These are phyloP conservation scores for Ichneumon xanthorius DNA, from an alignment of 2,888 invertebrate species.

Conservation along the genomic window DNA sequence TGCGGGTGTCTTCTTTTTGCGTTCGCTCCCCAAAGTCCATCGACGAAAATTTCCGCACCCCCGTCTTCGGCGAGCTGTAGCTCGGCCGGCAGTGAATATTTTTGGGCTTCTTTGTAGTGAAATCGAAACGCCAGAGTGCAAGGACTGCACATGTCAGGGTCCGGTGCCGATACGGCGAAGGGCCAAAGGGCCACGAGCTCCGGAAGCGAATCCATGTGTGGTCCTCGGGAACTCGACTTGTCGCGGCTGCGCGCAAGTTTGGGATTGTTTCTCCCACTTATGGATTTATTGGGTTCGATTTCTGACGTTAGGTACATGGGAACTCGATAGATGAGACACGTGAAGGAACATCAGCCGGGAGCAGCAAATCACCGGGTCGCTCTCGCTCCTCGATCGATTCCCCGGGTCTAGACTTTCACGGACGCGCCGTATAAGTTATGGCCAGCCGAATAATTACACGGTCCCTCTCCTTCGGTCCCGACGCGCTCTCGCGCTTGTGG, in stretches of 20 bases:
- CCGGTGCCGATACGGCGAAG: too few relatives aligned
- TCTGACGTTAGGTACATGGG: slow-evolving; percentile 21
- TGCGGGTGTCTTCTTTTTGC: slow-evolving; percentile 24
- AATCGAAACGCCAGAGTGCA: too few relatives aligned
- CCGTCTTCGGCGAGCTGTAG: slow-evolving; percentile 12
- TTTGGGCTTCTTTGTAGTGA: not conserved
- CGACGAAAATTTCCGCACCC: too few relatives aligned
- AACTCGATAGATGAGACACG: slow-evolving; percentile 30
- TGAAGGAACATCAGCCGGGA: slow-evolving; percentile 54
- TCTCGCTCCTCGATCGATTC: slow-evolving; percentile 65
- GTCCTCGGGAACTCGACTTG: not conserved
- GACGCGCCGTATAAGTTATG: slow-evolving; percentile 80
- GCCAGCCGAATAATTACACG: slow-evolving; percentile 83
- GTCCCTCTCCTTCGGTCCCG: slow-evolving; percentile 73
- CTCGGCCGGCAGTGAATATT: not conserved
- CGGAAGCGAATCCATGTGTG: too few relatives aligned
- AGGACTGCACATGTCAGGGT: too few relatives aligned
- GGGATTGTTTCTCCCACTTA: slow-evolving; percentile 6
- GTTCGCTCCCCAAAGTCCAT: not conserved
- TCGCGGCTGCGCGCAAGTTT: not conserved
- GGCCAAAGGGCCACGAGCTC: too few relatives aligned
- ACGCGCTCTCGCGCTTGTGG: slow-evolving; percentile 75
- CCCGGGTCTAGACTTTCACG: slow-evolving; percentile 72
- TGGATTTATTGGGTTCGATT: slow-evolving; percentile 45
- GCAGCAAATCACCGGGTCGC: slow-evolving; percentile 64